Base-by-base conservation (phyloP, 2,797 vertebrate genomes). In the Danio jaintianensis region DNA sequence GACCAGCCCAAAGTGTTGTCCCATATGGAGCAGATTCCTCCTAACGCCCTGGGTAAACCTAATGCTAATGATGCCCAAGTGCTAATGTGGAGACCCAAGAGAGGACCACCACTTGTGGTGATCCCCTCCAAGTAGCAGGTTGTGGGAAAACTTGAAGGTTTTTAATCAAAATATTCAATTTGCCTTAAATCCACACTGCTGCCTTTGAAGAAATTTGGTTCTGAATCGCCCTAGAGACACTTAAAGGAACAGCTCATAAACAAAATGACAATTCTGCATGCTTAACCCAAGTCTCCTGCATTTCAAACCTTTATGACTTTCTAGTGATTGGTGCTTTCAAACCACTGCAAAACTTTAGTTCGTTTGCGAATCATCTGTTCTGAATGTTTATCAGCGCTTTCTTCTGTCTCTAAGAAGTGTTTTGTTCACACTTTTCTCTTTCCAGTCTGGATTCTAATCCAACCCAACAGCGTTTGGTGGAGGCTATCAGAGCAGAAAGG, bases 61-160 rank as follows among this genome's bases (percentile, higher is more conserved):
- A 99, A 99, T 0, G 98, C 98, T 90, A 99, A 99, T 1, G 97
- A 99, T 11, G 98, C 97, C 90, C 98, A 99, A 91, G 98, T 97
- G 84, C 94, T 99, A 88, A 98, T 99, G 98, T 99, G 98, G 98
- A 95, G 97, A 84, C 98, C 98, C 18, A 96, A 96, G 88, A 93
- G 96, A 86, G 98, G 97, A 8, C 93, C 94, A 12, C 95, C 96
- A 0, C 93, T 98, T 59, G 95, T 99, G 0, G 97, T 99, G 74
- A 99, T 98, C 88, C 98, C 98, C 42, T 94, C 97, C 55, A 99
- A 99, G 88, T 98, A 98, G 93, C 77, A 52, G 36, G 7, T 1
- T 5, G 52, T 18, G 58, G 36, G 20, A 72, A 66, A 76, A 67
- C 56, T 3, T 18, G 10, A 50, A 62, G 47, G 16, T 47, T 68